Conservation (phyloP, 37 sponge, comb jelly and placozoan genomes). For the Diacarnus erythraeanus region DNA sequence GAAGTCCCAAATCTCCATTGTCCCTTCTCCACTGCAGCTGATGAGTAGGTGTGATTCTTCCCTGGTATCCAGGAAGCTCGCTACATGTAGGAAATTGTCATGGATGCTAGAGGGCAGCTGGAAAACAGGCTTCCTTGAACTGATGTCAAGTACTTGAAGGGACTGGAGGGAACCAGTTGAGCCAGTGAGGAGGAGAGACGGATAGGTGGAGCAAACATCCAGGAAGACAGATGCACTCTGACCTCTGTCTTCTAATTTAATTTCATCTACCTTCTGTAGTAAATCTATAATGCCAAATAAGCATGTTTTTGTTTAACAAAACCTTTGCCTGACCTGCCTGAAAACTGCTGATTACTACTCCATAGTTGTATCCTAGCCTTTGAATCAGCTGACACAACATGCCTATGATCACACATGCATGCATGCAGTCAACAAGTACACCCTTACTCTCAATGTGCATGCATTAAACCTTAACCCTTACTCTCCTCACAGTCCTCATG, state of each 20-base stretch:
- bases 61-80: neutral
- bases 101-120: neutral
- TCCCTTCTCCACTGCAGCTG: constrained; percentile 33
- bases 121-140: constrained; percentile 11
- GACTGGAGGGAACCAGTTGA: constrained; percentile 3
- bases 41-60: neutral
- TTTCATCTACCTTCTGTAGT: neutral
- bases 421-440: neutral
- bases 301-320: no score
- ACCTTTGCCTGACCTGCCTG: neutral
- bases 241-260: neutral
- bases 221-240: neutral
- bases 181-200: constrained; percentile 18
- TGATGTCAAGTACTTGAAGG: constrained; percentile 18
- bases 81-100: constrained; percentile 19
- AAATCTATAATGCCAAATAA: neutral
- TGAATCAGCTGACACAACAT: neutral
- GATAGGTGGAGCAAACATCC: constrained; percentile 11
- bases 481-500: no score
- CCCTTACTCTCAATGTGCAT: neutral
- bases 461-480: neutral
- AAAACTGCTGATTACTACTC: neutral
- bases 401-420: neutral
- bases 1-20: constrained; percentile 14
- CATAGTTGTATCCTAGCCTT: neutral